Evolutionary conservation across 2,113 vertebrate genomes (phyloP).

Genomic region (Falcunculus frontatus): DNA sequence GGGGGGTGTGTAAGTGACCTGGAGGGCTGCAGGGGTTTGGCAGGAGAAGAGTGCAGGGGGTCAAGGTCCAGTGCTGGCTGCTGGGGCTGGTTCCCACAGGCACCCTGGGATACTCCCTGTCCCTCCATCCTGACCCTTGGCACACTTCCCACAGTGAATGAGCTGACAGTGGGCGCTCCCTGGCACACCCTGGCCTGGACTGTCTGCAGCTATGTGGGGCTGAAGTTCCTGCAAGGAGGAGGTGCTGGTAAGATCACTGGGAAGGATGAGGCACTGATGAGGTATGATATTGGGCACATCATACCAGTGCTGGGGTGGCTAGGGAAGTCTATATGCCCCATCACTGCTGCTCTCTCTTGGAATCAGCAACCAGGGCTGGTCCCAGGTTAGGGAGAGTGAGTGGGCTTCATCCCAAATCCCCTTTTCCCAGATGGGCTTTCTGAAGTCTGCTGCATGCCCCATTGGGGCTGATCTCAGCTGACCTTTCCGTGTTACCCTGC

Average conservation of each 20-base stretch:
- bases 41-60: background rate
- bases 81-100: background rate
- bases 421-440: background rate
- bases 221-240: slow-evolving; percentile 93
- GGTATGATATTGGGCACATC: background rate
- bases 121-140: background rate
- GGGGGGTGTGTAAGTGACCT: rapidly evolving
- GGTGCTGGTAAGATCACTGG: slow-evolving; percentile 77
- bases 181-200: slow-evolving; percentile 83
- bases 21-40: background rate
- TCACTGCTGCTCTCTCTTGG: background rate
- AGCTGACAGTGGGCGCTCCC: slow-evolving; percentile 74
- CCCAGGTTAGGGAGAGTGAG: rapidly evolving
- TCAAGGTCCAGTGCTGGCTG: background rate
- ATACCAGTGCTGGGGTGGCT: rapidly evolving
- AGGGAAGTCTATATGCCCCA: background rate
- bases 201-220: slow-evolving; percentile 82
- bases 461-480: rapidly evolving
- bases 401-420: background rate
- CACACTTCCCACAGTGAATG: slow-evolving; percentile 76
- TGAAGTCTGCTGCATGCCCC: background rate
- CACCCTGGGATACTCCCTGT: background rate
- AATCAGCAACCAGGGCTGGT: background rate
- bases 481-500: background rate
- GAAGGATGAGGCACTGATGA: background rate